Evolutionary conservation across 2,113 vertebrate genomes (phyloP), one percentile per base, ranked within the genome.

Genomic region (Amazona vittata): DNA sequence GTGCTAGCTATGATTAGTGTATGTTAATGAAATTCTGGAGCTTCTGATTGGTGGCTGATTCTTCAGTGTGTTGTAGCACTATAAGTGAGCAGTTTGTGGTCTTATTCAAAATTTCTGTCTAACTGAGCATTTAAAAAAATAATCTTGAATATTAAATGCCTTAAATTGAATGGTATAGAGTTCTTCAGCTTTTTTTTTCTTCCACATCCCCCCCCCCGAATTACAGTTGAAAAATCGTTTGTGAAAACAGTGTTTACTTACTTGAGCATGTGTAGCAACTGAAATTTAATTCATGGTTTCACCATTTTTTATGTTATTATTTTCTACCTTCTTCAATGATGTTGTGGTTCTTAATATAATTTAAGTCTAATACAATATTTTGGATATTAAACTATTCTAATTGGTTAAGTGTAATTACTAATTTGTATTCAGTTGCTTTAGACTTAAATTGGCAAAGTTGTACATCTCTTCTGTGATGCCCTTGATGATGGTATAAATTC

Each of bases 391-490:
- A 89, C 31, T 43, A 15, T 96, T 96, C 37, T 77, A 76, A 29
- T 85, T 95, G 94, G 28, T 31, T 19, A 92, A 78, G 29, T 64
- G 92, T 94, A 95, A 93, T 80, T 67, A 55, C 37, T 94, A 67
- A 97, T 96, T 96, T 95, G 43, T 84, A 28, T 97, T 95, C 68
- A 67, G 33, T 92, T 94, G 60, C 64, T 96, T 96, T 87, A 35
- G 35, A 35, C 35, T 35, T 35, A 94, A 96, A 95, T 90, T 86
- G 92, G 37, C 64, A 91, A 92, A 95, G 59, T 76, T 89, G 63
- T 93, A 10, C 24, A 41, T 90, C 20, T 52, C 20, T 91, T 96
- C 94, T 96, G 76, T 93, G 39, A 91, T 75, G 76, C n/a, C 12
- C 11, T 35, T 93, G 96, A 93, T 94, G 68, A 83, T 75, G 83